Evolutionary conservation across 2,888 invertebrate species (phyloP).

Genomic region (Glyphotaelius pellucidus): DNA sequence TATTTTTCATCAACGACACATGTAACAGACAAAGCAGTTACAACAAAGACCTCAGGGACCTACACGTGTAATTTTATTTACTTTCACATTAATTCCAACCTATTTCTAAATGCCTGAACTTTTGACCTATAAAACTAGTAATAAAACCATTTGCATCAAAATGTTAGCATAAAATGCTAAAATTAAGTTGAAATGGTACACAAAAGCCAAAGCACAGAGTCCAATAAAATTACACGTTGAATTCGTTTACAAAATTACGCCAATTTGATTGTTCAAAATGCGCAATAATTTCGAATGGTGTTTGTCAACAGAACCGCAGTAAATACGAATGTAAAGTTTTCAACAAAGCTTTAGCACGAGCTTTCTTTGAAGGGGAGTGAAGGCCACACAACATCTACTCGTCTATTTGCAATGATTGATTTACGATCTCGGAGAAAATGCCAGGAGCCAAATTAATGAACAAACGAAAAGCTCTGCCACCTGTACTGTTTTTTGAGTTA

Average conservation of each 20-base stretch:
- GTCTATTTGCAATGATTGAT: constrained; percentile 5
- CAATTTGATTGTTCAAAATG: not conserved
- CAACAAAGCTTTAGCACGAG: not conserved
- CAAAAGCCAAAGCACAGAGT: not conserved
- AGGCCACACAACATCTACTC: not conserved
- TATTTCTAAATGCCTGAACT: not conserved
- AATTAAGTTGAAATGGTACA: not conserved
- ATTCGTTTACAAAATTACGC: not conserved
- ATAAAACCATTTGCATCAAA: not conserved
- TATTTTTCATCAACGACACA: not conserved
- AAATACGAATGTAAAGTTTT: not conserved
- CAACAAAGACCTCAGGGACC: not conserved
- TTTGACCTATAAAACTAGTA: not conserved
- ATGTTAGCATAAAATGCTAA: not conserved
- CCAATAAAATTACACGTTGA: not conserved
- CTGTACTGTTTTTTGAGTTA: not conserved
- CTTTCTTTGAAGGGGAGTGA: not conserved
- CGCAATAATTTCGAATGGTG: constrained; percentile 25
- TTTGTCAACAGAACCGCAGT: constrained; percentile 13
- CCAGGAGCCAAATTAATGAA: not conserved
- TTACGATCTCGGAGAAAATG: not conserved
- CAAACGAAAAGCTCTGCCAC: not conserved
- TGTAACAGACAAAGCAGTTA: not conserved
- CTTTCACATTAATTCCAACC: not conserved
- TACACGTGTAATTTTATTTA: not conserved